Evolutionary conservation across 2,113 vertebrate species (phyloP).

Genomic region (Baryphthengus martii): DNA sequence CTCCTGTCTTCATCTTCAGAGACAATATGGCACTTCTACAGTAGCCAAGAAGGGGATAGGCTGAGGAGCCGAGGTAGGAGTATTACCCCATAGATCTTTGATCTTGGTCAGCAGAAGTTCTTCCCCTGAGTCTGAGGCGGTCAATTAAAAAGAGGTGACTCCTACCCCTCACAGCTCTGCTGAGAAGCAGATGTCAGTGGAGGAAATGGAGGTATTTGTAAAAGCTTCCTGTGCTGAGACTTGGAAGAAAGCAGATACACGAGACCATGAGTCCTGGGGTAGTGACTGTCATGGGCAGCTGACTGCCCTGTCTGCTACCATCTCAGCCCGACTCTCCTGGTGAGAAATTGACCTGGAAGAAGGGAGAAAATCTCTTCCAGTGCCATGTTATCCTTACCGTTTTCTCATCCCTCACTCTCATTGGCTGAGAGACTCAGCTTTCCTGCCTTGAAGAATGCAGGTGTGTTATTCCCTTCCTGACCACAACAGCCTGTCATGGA

Average conservation of each 20-base stretch:
- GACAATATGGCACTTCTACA: neutral
- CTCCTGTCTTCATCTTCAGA: neutral
- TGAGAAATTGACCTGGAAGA: neutral
- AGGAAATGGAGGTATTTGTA: neutral
- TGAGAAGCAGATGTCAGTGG: neutral
- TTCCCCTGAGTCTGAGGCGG: neutral
- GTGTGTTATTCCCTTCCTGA: neutral
- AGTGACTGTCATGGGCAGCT: neutral
- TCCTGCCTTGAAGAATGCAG: neutral
- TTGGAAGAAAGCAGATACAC: neutral
- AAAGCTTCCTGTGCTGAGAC: neutral
- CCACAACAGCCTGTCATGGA: neutral
- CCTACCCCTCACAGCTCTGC: neutral
- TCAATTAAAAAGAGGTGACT: neutral
- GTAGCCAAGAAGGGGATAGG: neutral
- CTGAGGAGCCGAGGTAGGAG: neutral
- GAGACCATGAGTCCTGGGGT: neutral
- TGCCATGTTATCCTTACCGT: neutral
- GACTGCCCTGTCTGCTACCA: neutral
- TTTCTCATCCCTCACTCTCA: neutral
- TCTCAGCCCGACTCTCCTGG: neutral
- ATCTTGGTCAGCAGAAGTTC: neutral
- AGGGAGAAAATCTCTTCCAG: neutral
- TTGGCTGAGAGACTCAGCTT: neutral
- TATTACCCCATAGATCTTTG: neutral